Evolutionary conservation across 2,888 invertebrate species (phyloP).

Genomic region (Nemurella pictetii): DNA sequence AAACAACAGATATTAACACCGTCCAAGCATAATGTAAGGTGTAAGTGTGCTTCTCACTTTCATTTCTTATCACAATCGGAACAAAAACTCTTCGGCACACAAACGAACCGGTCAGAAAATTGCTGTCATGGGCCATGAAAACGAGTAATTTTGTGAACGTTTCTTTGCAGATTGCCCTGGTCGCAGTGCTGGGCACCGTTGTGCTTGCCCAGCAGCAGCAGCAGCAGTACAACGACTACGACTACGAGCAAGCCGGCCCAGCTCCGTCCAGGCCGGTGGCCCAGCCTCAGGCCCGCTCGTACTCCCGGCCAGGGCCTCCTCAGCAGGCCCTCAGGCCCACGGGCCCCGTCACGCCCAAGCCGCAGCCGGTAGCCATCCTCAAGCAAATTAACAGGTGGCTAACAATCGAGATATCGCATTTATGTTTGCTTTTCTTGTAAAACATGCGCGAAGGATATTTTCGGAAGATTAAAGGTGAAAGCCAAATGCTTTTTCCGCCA

Average conservation of each 20-base stretch:
- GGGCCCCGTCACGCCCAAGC: constrained; percentile 53
- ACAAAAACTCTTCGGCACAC: neutral
- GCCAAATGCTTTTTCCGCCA: neutral
- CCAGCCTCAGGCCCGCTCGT: constrained; percentile 37
- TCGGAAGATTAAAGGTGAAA: neutral
- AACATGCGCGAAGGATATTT: neutral
- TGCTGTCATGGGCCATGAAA: no score
- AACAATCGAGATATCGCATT: no score
- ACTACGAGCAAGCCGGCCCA: constrained; percentile 49
- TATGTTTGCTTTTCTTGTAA: neutral
- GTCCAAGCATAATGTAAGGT: neutral
- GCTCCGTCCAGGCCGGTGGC: constrained; percentile 45
- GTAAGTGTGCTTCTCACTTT: neutral
- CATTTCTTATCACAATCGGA: neutral
- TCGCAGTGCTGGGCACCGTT: constrained; percentile 55
- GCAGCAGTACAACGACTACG: constrained; percentile 50
- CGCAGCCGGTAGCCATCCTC: constrained; percentile 74
- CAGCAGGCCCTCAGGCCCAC: constrained; percentile 24
- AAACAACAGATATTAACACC: neutral
- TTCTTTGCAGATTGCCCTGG: constrained; percentile 49
- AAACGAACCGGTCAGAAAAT: neutral
- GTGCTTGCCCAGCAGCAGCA: constrained; percentile 51
- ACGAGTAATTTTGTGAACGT: neutral
- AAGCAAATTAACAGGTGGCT: constrained; percentile 82
- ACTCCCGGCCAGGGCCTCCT: constrained; percentile 19